These are phyloP conservation scores for Drosophila nigrodunni DNA, from an alignment of 1,140 invertebrate genomes.

Conservation along the genomic window DNA sequence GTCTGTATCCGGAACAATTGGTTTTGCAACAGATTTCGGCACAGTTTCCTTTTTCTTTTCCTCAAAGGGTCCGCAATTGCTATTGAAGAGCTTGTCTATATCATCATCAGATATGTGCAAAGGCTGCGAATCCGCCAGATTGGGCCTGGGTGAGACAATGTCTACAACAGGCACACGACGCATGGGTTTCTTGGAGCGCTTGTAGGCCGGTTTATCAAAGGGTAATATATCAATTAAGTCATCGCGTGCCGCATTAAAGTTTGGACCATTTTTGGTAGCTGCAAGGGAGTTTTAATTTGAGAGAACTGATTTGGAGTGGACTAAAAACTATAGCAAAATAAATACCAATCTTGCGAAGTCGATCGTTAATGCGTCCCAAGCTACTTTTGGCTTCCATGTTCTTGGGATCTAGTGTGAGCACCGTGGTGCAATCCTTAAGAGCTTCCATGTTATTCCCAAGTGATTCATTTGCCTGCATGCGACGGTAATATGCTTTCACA, in stretches of 20 bases:
- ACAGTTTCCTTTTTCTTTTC: slow-evolving; percentile 54
- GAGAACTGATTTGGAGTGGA: neutral
- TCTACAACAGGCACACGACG: slow-evolving; percentile 86
- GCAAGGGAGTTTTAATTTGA: slow-evolving; percentile 2
- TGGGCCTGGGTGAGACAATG: slow-evolving; percentile 81
- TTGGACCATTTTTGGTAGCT: slow-evolving; percentile 78
- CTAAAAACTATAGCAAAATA: neutral
- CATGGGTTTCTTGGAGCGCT: slow-evolving; percentile 87
- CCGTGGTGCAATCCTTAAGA: slow-evolving; percentile 77
- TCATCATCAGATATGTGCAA: slow-evolving; percentile 80
- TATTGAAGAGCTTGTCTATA: slow-evolving; percentile 81
- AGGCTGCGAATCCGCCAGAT: slow-evolving; percentile 48
- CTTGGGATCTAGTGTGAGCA: slow-evolving; percentile 76
- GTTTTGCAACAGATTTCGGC: neutral
- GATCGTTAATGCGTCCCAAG: slow-evolving; percentile 68
- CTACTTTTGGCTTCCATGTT: slow-evolving; percentile 76
- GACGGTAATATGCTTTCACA: slow-evolving; percentile 80
- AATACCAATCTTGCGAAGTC: slow-evolving; percentile 59
- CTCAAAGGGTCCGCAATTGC: slow-evolving; percentile 70
- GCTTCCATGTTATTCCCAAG: slow-evolving; percentile 79
- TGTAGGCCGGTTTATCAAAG: slow-evolving; percentile 87
- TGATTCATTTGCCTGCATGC: slow-evolving; percentile 83
- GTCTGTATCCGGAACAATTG: neutral
- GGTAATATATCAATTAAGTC: slow-evolving; percentile 86
- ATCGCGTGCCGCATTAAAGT: slow-evolving; percentile 83